Percentiles rank a stretch among this genome's conserved stretches.
These are phyloP conservation scores for Pavo muticus DNA, from an alignment of 2,113 vertebrate genomes.

Conservation along the genomic window DNA sequence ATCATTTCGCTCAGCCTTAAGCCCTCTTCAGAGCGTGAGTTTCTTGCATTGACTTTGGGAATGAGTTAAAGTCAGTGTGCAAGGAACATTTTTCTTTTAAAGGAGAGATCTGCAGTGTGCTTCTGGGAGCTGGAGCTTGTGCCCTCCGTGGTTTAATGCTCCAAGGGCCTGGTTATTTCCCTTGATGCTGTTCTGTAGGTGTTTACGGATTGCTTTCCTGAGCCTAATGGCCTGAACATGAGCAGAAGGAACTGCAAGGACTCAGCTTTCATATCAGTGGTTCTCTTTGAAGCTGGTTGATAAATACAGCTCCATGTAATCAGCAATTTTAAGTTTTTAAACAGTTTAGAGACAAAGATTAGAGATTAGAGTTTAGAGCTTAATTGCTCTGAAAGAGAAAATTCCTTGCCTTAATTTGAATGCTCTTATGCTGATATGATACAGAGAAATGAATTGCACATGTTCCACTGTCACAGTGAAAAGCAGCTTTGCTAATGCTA, in stretches of 20 bases:
- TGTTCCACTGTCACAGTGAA: too few species aligned
- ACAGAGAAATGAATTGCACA: too few species aligned
- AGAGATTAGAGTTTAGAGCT: too few species aligned
- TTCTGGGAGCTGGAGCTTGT: not conserved
- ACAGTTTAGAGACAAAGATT: not conserved
- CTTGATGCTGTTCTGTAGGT: not conserved
- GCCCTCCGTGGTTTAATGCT: not conserved
- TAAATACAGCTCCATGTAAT: not conserved
- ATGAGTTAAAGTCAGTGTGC: not conserved
- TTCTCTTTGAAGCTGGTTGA: not conserved
- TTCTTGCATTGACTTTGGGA: not conserved
- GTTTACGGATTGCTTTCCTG: not conserved
- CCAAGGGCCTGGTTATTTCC: not conserved
- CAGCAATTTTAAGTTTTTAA: not conserved
- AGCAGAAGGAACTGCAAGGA: not conserved
- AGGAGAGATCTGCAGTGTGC: not conserved
- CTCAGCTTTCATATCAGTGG: not conserved
- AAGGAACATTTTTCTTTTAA: not conserved
- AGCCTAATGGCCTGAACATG: not conserved
- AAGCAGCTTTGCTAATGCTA: too few species aligned
- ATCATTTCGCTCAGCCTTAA: not conserved
- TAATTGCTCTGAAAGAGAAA: too few species aligned
- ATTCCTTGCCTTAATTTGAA: too few species aligned
- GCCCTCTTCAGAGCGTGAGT: not conserved
- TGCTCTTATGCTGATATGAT: too few species aligned